Evolutionary conservation across 2,797 vertebrate genomes (phyloP), one percentile per base, ranked within the genome.

Genomic region (Alca torda): DNA sequence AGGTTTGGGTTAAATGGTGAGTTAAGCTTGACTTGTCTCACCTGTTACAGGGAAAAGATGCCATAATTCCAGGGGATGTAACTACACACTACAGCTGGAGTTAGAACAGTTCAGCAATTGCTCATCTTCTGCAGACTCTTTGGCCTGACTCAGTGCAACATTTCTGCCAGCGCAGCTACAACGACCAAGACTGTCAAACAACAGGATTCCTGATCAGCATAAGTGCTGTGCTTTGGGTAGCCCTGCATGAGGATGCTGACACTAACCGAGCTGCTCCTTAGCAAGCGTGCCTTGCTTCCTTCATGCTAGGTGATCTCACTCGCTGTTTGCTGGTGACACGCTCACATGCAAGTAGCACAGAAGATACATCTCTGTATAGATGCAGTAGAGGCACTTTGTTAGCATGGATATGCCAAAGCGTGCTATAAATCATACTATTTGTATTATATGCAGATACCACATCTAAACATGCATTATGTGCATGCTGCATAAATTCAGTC

Each of bases 301-400:
- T 53, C 77, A 10, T 0, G 0, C 73, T 9, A 7, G 9, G 28
- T 24, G 51, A 41, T 13, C 68, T 28, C 1, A 3, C 35, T 56
- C 43, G 1, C 11, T 2, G 15, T 4, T 2, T 77, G 76, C 88
- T 89, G 61, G 3, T 9, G 33, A 25, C 73, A 67, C 16, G 2
- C 37, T 15, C 12, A 3, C 2, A 16, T 53, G 63, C 69, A 64
- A 50, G n/a, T 1, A 33, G 64, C 0, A n/a, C 9, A 0, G 6
- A 24, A 50, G 10, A 23, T 5, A 35, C 43, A 9, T 2, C 64
- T 69, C 63, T 35, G 3, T 9, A 4, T 1, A 7, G 43, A 20
- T 9, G 77, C 83, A n/a, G 60, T 18, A 5, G 12, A 81, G 83
- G 64, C 61, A 45, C 60, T 73, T 16, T 14, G 11, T 25, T 30